Base-by-base conservation (phyloP, 1,140 invertebrate species). In the Nephotettix cincticeps region DNA sequence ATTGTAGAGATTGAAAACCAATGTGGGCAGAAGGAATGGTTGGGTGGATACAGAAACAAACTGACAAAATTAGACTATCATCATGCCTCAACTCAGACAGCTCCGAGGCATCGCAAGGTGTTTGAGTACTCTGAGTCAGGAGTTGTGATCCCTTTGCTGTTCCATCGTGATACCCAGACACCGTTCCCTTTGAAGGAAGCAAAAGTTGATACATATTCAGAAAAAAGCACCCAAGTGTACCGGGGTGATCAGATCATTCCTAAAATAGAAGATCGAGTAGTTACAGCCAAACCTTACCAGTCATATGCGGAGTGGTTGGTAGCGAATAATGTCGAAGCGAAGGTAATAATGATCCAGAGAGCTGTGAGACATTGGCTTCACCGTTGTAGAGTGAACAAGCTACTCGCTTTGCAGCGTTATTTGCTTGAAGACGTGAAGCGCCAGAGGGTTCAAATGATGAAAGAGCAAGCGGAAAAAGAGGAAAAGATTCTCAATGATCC, bases 401-500 rank as follows among this genome's bases (percentile, higher is more conserved):
- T 73, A 1, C 1, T 73, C 1, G 43, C 13, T 4, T 30, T 73
- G 14, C 69, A 73, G 14, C 28, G 63, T 4, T 47, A 66, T 0
- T 32, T 73, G 14, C 28, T 66, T 1, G 64, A 30, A 0, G 65
- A 63, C 19, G 51, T 36, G 29, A 40, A 40, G 6, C 21, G 45
- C 17, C 32, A 14, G 27, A 70, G 40, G 21, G 21, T 70, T 14
- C 2, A 64, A 47, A 36, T 65, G 61, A 27, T 64, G 14, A 36
- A 71, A 40, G 63, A 65, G 19, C 54, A 64, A 67, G 61, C 40
- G 23, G 63, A 71, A 45, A 71, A 51, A n/a, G 40, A 47, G 67
- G 27, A 43, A 30, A 64, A 66, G 47, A 86, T 89, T 73, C 80
- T 88, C 6, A 78, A 86, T 43, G 83, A 84, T 21, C 85, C 84